A percentile compares a stretch with the other conserved stretches of the same genome.
phyloP scores from a whole-genome alignment of 2,888 invertebrate species.

The Acanthoscelides obtectus region DNA sequence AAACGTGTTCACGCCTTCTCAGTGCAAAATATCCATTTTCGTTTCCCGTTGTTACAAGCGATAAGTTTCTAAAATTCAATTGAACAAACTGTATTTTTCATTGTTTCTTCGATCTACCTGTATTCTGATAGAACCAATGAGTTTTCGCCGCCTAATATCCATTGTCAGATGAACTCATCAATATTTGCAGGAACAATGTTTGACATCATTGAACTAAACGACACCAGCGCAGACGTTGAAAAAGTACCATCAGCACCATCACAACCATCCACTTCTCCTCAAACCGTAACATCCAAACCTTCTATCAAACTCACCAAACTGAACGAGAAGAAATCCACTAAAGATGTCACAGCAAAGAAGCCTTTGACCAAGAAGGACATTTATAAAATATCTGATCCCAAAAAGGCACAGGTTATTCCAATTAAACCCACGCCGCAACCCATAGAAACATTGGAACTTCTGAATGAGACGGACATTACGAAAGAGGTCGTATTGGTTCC shows the following conservation, averaged over 20 bases:
- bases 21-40: no score
- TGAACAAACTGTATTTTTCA: no score
- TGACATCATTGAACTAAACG: constrained; percentile 45
- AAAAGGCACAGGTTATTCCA: constrained; percentile 9
- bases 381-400: constrained; percentile 28
- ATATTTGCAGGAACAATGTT: constrained; percentile 40
- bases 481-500: constrained; percentile 41
- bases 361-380: constrained; percentile 27
- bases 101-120: no score
- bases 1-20: no score
- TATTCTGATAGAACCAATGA: no score
- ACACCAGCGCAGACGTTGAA: constrained; percentile 33
- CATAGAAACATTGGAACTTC: background rate
- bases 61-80: no score
- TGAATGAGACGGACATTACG: constrained; percentile 30
- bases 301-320: constrained; percentile 12
- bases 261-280: constrained; percentile 13
- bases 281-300: constrained; percentile 12
- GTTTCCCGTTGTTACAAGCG: no score
- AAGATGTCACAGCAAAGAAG: constrained; percentile 21
- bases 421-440: background rate
- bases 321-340: constrained; percentile 10
- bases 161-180: background rate
- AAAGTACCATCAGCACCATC: constrained; percentile 12
- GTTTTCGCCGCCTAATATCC: no score